Evolutionary conservation across 2,888 invertebrate genomes (phyloP).

Genomic region (Synergus japonicus): DNA sequence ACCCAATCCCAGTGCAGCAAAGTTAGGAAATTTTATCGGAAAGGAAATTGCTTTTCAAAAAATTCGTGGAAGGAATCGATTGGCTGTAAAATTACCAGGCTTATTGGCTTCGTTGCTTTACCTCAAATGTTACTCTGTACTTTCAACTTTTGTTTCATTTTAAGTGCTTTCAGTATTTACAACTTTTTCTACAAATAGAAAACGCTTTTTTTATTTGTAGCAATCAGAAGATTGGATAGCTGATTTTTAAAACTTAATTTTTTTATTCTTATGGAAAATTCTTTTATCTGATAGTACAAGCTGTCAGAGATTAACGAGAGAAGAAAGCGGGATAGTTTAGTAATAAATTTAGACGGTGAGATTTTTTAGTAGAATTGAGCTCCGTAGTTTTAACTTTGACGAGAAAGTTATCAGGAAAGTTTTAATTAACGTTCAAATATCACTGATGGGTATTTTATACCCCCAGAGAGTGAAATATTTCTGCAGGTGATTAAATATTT

Average conservation of each 20-base stretch:
- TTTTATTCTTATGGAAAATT: neutral
- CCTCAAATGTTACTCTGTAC: neutral
- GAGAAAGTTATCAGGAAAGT: neutral
- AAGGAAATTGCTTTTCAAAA: constrained; percentile 10
- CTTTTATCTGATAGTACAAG: neutral
- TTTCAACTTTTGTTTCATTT: neutral
- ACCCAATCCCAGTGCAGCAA: neutral
- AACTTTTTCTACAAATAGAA: neutral
- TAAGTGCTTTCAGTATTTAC: neutral
- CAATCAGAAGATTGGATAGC: no score
- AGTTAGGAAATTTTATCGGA: constrained; percentile 2
- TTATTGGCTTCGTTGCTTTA: constrained; percentile 4
- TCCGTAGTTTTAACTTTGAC: neutral
- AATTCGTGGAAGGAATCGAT: constrained; percentile 5
- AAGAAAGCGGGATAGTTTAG: neutral
- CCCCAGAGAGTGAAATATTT: neutral
- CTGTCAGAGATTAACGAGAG: neutral
- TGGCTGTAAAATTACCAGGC: constrained; percentile 12
- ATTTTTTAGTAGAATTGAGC: neutral
- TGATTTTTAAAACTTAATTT: neutral
- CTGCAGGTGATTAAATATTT: neutral
- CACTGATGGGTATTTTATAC: neutral
- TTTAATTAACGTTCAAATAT: neutral
- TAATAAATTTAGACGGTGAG: neutral
- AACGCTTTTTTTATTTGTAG: no score